Evolutionary conservation across 2,113 vertebrate genomes (phyloP).

Genomic region (Callorhinus ursinus): DNA sequence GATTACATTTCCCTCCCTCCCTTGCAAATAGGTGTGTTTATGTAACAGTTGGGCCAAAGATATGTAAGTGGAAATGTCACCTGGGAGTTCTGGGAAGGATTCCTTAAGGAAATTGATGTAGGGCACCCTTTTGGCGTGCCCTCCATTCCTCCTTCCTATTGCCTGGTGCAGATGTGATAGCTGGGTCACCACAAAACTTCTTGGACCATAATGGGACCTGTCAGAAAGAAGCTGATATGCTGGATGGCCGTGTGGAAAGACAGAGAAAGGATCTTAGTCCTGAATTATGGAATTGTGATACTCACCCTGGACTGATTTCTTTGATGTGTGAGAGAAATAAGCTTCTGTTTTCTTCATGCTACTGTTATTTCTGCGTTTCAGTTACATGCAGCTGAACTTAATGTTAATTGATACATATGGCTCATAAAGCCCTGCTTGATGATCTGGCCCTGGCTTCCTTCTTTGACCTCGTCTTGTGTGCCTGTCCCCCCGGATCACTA

Average conservation of each 20-base stretch:
- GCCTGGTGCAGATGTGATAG: neutral
- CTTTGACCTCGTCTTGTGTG: neutral
- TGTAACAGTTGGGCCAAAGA: neutral
- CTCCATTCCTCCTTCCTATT: neutral
- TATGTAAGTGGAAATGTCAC: neutral
- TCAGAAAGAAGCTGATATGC: neutral
- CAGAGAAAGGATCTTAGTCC: neutral
- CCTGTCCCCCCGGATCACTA: neutral
- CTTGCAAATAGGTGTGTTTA: neutral
- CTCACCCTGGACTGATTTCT: neutral
- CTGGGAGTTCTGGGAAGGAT: neutral
- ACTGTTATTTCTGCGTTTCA: neutral
- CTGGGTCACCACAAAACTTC: neutral
- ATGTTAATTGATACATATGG: constrained; percentile 11
- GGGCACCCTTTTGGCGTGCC: neutral
- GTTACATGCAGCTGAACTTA: constrained; percentile 2
- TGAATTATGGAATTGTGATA: neutral
- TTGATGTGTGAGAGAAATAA: neutral
- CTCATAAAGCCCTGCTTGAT: neutral
- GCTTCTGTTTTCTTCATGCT: constrained; percentile 3
- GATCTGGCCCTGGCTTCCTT: neutral
- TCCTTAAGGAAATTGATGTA: neutral
- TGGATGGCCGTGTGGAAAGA: neutral
- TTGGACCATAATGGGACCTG: neutral
- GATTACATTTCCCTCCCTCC: neutral